A percentile compares a stretch with the other conserved stretches of the same genome.
phyloP scores from a whole-genome alignment of 1,140 invertebrate genomes.

The Pseudomyrmex cubaensis region DNA sequence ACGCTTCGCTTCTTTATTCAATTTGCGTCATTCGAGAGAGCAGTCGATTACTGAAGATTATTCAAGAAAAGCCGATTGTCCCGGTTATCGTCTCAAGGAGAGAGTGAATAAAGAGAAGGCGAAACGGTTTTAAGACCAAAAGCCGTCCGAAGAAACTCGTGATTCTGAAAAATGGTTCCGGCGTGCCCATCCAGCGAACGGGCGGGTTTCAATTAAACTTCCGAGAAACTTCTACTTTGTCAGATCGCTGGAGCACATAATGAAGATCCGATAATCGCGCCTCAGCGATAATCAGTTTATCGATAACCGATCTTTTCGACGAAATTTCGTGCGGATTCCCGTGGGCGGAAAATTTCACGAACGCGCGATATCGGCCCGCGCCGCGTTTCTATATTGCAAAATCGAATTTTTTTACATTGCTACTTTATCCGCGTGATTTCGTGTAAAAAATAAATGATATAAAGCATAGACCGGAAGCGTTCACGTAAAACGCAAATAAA shows the following conservation, averaged over 20 bases:
- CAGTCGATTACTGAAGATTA: slow-evolving; percentile 15
- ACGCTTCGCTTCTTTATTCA: background rate
- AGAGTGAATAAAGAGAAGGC: slow-evolving; percentile 40
- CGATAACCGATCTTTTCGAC: slow-evolving; percentile 65
- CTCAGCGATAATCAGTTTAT: slow-evolving; percentile 70
- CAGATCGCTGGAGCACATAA: slow-evolving; percentile 73
- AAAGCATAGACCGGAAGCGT: too few relatives aligned
- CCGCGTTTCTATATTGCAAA: background rate
- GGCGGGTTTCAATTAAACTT: slow-evolving; percentile 77
- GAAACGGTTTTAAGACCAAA: slow-evolving; percentile 27
- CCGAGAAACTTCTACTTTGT: slow-evolving; percentile 70
- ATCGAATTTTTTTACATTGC: slow-evolving; percentile 8
- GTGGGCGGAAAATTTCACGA: background rate
- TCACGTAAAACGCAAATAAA: too few relatives aligned
- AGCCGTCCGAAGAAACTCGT: slow-evolving; percentile 47
- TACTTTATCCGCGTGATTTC: too few relatives aligned
- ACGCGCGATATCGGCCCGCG: too few relatives aligned
- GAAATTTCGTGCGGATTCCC: slow-evolving; percentile 43
- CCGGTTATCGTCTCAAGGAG: slow-evolving; percentile 27
- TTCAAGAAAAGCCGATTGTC: slow-evolving; percentile 18
- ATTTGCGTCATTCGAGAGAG: background rate
- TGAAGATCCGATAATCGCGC: slow-evolving; percentile 75
- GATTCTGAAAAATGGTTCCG: slow-evolving; percentile 67
- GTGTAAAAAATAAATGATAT: background rate
- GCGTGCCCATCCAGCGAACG: background rate